These are phyloP conservation scores for Pipistrellus nathusii DNA, from an alignment of 2,797 vertebrate genomes.

Conservation along the genomic window DNA sequence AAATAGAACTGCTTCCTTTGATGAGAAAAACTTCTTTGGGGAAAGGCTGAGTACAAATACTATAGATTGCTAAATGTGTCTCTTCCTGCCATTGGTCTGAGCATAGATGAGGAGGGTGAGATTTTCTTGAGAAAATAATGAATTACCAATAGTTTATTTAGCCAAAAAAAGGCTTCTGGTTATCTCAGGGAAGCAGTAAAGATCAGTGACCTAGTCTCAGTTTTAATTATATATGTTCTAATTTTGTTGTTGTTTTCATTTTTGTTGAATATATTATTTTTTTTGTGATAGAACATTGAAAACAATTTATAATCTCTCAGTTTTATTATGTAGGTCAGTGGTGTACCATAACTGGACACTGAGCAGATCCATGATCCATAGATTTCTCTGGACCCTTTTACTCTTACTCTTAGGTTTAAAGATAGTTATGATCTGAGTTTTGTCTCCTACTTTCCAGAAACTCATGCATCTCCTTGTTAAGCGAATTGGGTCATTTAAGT, in stretches of 20 bases:
- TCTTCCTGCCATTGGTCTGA: constrained; percentile 42
- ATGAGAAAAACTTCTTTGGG: constrained; percentile 64
- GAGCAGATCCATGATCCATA: neutral
- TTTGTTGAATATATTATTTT: constrained; percentile 58
- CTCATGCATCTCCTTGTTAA: constrained; percentile 6
- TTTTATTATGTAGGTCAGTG: neutral
- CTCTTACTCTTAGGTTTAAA: constrained; percentile 8
- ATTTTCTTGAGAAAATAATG: constrained; percentile 5
- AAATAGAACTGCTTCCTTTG: constrained; percentile 70
- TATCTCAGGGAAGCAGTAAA: constrained; percentile 35
- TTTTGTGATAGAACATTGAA: constrained; percentile 22
- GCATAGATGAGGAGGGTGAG: neutral
- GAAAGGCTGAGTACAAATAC: constrained; percentile 20
- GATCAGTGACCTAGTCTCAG: neutral
- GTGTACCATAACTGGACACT: neutral
- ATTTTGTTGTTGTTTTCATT: neutral
- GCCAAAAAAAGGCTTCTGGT: neutral
- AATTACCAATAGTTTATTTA: constrained; percentile 19
- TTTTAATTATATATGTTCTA: neutral
- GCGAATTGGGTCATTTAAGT: neutral
- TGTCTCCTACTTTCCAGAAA: neutral
- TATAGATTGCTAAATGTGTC: constrained; percentile 47
- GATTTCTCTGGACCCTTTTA: neutral
- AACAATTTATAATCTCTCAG: constrained; percentile 1
- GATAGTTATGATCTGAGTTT: neutral